Conservation (phyloP, 2,888 invertebrate species). For the Pediacus dermestoides region DNA sequence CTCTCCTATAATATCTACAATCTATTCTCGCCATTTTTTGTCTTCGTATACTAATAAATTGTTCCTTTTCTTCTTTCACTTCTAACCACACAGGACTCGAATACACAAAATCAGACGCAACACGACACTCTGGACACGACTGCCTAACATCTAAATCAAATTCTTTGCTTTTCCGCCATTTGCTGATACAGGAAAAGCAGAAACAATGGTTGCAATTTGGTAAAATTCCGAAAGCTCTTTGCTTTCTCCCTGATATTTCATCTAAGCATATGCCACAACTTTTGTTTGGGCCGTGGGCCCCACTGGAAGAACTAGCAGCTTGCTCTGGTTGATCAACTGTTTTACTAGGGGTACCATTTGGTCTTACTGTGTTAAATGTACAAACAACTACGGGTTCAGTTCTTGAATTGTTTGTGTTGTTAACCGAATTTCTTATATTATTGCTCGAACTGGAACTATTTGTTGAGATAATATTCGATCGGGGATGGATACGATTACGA, state of each 20-base stretch:
- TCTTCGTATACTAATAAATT: conserved; percentile 67
- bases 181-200: conserved; percentile 33
- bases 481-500: no score
- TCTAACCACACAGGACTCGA: conserved; percentile 77
- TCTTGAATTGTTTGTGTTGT: no score
- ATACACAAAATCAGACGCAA: conserved; percentile 64
- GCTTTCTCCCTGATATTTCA: conserved; percentile 26
- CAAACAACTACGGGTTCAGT: no score
- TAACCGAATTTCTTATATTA: no score
- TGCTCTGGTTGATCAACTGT: no score
- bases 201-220: conserved; percentile 36
- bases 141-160: conserved; percentile 32
- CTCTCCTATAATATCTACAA: conserved; percentile 76
- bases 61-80: conserved; percentile 68
- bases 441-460: no score
- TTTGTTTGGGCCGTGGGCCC: no score
- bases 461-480: no score
- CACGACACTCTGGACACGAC: conserved; percentile 34
- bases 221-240: conserved; percentile 32
- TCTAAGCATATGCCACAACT: conserved; percentile 36
- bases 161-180: conserved; percentile 33
- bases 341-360: no score
- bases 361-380: no score
- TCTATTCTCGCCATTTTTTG: conserved; percentile 56
- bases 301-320: no score